Percentiles rank a stretch among this genome's conserved stretches.
These are phyloP conservation scores for Smittia aterrima DNA, from an alignment of 2,888 invertebrate species.

Conservation along the genomic window DNA sequence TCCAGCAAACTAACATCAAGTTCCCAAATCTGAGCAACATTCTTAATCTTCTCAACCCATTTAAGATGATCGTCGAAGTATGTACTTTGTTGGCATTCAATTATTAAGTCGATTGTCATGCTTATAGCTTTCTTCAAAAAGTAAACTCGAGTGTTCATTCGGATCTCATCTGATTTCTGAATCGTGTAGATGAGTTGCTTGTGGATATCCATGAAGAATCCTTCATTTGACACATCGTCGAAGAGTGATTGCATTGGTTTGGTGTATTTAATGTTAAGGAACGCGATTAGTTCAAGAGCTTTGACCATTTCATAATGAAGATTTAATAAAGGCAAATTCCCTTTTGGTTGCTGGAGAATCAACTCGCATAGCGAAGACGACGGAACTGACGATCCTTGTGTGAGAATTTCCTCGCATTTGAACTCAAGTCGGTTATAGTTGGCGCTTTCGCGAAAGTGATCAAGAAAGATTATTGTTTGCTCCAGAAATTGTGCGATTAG, in stretches of 20 bases:
- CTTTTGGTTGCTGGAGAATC: slow-evolving; percentile 71
- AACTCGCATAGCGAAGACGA: slow-evolving; percentile 68
- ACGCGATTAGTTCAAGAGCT: slow-evolving; percentile 74
- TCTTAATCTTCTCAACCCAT: slow-evolving; percentile 73
- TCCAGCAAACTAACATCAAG: slow-evolving; percentile 70
- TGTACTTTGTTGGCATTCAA: slow-evolving; percentile 58
- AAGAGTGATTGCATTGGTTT: slow-evolving; percentile 75
- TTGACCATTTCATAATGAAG: slow-evolving; percentile 78
- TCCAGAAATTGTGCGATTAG: slow-evolving; percentile 60
- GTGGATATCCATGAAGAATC: slow-evolving; percentile 54
- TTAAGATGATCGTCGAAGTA: slow-evolving; percentile 57
- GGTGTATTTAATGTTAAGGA: slow-evolving; percentile 70
- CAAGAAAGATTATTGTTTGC: slow-evolving; percentile 52
- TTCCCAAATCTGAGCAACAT: slow-evolving; percentile 74
- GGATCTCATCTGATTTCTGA: slow-evolving; percentile 66
- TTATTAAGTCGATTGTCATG: slow-evolving; percentile 71
- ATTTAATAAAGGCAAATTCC: slow-evolving; percentile 72
- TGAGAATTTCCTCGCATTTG: slow-evolving; percentile 51
- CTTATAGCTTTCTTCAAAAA: slow-evolving; percentile 73
- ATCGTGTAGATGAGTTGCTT: slow-evolving; percentile 59
- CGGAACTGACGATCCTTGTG: slow-evolving; percentile 60
- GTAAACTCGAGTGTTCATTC: slow-evolving; percentile 66
- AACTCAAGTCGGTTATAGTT: slow-evolving; percentile 50
- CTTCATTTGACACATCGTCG: slow-evolving; percentile 66
- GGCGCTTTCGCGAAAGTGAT: slow-evolving; percentile 48